phyloP scores from a whole-genome alignment of 2,113 vertebrate genomes.

The Quiscalus mexicanus region DNA sequence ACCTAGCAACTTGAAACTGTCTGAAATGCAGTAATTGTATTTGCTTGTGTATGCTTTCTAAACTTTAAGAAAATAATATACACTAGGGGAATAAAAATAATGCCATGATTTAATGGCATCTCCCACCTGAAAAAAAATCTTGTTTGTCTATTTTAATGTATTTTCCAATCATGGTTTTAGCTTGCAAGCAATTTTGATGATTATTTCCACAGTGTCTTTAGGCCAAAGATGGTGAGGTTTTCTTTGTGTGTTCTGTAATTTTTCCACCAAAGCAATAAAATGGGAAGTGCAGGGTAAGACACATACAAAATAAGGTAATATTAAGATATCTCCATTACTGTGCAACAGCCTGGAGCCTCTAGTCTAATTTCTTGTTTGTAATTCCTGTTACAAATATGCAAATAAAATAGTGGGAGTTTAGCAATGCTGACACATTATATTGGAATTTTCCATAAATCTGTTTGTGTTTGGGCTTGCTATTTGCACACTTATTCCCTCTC shows the following conservation, averaged over 20 bases:
- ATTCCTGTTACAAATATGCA: not conserved
- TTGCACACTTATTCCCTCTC: not conserved
- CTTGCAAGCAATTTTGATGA: not conserved
- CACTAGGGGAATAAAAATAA: not conserved
- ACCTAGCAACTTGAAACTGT: not conserved
- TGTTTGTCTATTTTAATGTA: not conserved
- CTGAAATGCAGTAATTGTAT: not conserved
- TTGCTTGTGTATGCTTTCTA: not conserved
- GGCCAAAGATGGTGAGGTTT: not conserved
- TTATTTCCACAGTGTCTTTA: not conserved
- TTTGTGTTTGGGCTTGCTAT: not conserved
- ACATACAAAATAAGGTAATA: not conserved
- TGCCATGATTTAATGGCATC: not conserved
- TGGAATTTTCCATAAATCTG: not conserved
- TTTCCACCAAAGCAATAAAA: not conserved
- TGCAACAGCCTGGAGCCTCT: not conserved
- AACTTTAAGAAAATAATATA: not conserved
- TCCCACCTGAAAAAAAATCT: not conserved
- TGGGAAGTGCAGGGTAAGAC: not conserved
- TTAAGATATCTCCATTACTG: not conserved
- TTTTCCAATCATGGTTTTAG: not conserved
- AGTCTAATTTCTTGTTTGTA: not conserved
- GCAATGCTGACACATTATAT: not conserved
- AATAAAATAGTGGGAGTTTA: not conserved
- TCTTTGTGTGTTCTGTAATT: not conserved